Percentiles rank a stretch among this genome's conserved stretches.
Evolutionary conservation across 2,888 invertebrate genomes (phyloP).

Genomic region (Aspidapion aeneum): DNA sequence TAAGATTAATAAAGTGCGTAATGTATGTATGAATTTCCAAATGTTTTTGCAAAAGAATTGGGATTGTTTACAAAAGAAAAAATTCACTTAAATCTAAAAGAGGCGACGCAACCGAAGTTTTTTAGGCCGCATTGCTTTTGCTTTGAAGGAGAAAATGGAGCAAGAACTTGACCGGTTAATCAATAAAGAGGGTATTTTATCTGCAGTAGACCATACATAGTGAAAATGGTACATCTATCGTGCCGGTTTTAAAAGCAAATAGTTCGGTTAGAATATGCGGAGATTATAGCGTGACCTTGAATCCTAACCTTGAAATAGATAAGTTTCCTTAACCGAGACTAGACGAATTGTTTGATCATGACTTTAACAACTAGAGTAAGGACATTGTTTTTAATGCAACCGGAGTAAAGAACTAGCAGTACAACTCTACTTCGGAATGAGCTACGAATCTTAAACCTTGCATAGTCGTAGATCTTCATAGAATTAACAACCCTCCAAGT

Average conservation of each 20-base stretch:
- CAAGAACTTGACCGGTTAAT: constrained; percentile 4
- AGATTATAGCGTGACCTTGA: constrained; percentile 7
- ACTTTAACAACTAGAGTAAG: no score
- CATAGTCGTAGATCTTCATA: no score
- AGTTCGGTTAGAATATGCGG: background rate
- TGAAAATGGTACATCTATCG: constrained; percentile 1
- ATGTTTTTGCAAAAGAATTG: background rate
- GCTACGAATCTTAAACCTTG: no score
- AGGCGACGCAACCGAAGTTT: constrained; percentile 1
- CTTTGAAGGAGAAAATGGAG: background rate
- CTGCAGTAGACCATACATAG: background rate
- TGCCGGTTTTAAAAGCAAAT: constrained; percentile 5
- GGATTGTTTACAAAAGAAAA: background rate
- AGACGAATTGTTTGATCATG: constrained; percentile 3
- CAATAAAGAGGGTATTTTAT: background rate
- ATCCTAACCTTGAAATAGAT: background rate
- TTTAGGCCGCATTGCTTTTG: background rate
- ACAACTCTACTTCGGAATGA: no score
- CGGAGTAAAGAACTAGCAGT: no score
- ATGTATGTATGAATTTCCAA: background rate
- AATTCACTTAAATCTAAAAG: background rate
- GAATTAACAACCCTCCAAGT: no score
- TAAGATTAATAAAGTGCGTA: background rate
- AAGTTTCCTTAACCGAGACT: constrained; percentile 1
- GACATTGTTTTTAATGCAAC: no score